phyloP scores from a whole-genome alignment of 2,113 vertebrate species.

The Gnathonemus longibarbis region DNA sequence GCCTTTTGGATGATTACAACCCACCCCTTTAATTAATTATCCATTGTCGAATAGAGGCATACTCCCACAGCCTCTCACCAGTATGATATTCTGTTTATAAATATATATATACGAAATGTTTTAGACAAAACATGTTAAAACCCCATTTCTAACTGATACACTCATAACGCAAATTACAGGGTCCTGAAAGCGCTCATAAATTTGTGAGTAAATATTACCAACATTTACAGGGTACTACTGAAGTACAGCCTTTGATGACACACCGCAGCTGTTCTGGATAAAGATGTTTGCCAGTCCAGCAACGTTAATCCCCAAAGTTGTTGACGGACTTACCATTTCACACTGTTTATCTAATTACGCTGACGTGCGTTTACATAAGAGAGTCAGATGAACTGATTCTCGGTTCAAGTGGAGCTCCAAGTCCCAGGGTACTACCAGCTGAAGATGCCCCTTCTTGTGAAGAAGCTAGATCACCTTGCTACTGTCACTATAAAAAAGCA shows the following conservation, averaged over 20 bases:
- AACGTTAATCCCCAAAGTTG: neutral
- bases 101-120: neutral
- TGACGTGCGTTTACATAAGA: neutral
- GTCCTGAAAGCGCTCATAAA: neutral
- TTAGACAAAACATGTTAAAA: slow-evolving; percentile 10
- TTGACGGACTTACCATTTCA: neutral
- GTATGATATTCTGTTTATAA: neutral
- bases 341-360: neutral
- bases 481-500: neutral
- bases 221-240: neutral
- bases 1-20: neutral
- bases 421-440: neutral
- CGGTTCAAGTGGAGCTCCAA: neutral
- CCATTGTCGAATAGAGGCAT: neutral
- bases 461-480: neutral
- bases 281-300: neutral
- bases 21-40: neutral
- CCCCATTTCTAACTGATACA: neutral
- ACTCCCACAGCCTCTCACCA: neutral
- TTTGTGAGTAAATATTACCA: neutral
- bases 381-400: neutral
- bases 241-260: neutral
- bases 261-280: neutral
- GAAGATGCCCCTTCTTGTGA: neutral
- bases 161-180: neutral